These are phyloP conservation scores for Phalacrocorax pelagicus DNA, from an alignment of 2,113 vertebrate species.

Conservation along the genomic window DNA sequence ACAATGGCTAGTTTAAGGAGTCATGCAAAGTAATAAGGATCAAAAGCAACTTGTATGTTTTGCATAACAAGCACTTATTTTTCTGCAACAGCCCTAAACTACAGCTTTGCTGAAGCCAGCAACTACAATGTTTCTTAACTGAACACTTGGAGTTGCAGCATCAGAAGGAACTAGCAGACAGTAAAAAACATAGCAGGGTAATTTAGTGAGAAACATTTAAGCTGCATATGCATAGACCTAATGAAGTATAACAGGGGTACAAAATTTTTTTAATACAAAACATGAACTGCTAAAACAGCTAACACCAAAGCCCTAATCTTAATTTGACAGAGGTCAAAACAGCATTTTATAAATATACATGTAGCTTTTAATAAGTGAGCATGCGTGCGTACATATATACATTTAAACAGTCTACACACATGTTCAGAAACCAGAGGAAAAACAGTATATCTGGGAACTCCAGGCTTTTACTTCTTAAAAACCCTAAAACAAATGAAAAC, in stretches of 20 bases:
- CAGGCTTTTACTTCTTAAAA: background rate
- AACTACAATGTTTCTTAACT: background rate
- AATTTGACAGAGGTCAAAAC: background rate
- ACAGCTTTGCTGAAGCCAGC: background rate
- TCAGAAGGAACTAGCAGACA: background rate
- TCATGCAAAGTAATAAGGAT: background rate
- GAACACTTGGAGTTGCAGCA: background rate
- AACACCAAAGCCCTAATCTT: background rate
- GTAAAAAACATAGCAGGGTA: background rate
- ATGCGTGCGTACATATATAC: accelerated
- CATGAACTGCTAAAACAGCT: accelerated
- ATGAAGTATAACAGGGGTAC: background rate
- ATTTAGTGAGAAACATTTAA: background rate
- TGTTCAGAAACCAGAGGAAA: background rate
- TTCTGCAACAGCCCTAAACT: background rate
- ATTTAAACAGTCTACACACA: background rate
- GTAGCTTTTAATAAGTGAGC: background rate
- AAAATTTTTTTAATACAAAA: background rate
- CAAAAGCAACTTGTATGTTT: background rate
- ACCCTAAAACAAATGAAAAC: background rate
- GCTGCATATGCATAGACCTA: background rate
- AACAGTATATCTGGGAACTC: background rate
- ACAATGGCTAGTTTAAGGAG: background rate
- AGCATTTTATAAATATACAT: background rate
- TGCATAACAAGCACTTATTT: background rate